Evolutionary conservation across 2,113 vertebrate genomes (phyloP), one percentile per base, ranked within the genome.

Genomic region (Butorides virescens): DNA sequence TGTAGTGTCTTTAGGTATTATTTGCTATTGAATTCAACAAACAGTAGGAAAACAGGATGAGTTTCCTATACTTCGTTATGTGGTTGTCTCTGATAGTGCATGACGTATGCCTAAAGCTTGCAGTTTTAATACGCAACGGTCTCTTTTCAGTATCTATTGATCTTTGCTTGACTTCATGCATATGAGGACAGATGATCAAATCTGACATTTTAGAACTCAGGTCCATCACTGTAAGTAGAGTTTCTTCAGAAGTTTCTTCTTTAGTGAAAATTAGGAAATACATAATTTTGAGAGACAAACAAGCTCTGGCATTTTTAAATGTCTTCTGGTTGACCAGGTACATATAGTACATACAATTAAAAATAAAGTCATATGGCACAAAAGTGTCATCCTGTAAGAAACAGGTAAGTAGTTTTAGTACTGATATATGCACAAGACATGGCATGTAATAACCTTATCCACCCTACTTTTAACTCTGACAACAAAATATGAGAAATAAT

Each of bases 361-460:
- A 88, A 89, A 78, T 50, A 75, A 87, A 84, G 53, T 46, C 29
- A 21, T 66, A 39, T 50, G 70, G 22, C 42, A 61, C 29, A 37
- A 10, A 92, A 91, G 16, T 59, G 20, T 58, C 16, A n/a, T 66
- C 50, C 78, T 66, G 1, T 50, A 36, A 88, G 61, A 94, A 88
- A 63, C 20, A 49, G 30, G 8, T 91, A 39, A 46, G n/a, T 85
- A 68, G 19, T 71, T 91, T 67, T 68, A 81, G 30, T 84, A 84
- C 49, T 0, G 0, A 36, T 82, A 23, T 3, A 53, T 58, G n/a
- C 9, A n/a, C 30, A 5, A 83, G 39, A 66, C 15, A 6, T 20
- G n/a, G 8, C 30, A 56, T 56, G 3, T 53, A n/a, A 42, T 89
- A 50, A 85, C 50, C 53, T 87, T 87, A 72, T 2, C 68, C 36